A percentile compares a stretch with the other conserved stretches of the same genome.
Conservation (phyloP, 2,797 vertebrate genomes). For the Lycodopsis pacificus region DNA sequence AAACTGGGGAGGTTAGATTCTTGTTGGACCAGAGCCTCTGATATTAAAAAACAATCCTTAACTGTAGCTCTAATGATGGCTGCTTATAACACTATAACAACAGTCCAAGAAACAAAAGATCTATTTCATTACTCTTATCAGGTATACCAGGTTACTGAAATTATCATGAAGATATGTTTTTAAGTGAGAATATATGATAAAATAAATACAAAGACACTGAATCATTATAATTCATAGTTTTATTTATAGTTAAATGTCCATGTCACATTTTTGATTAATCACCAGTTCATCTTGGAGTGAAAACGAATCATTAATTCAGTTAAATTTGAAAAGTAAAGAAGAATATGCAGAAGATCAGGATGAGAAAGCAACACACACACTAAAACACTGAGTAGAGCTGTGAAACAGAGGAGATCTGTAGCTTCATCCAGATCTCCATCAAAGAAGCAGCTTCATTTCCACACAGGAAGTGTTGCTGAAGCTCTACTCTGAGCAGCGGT, state of each 20-base stretch:
- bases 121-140: background rate
- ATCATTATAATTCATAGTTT: background rate
- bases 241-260: background rate
- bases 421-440: conserved; percentile 3
- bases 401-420: conserved; percentile 10
- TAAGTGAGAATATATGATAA: background rate
- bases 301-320: background rate
- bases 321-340: background rate
- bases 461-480: conserved; percentile 30
- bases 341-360: background rate
- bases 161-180: too few species aligned
- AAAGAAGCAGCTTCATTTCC: conserved; percentile 24
- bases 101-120: too few species aligned
- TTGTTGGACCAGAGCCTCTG: background rate
- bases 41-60: background rate
- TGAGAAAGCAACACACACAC: conserved; percentile 8
- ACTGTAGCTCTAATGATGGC: background rate
- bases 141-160: background rate
- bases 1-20: background rate
- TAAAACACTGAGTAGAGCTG: conserved; percentile 10
- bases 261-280: background rate
- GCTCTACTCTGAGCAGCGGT: conserved; percentile 52
- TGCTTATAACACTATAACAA: background rate
- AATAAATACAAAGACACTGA: background rate
- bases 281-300: background rate